Evolutionary conservation across 1,140 invertebrate species (phyloP).

Genomic region (Caenorhabditis tropicalis): DNA sequence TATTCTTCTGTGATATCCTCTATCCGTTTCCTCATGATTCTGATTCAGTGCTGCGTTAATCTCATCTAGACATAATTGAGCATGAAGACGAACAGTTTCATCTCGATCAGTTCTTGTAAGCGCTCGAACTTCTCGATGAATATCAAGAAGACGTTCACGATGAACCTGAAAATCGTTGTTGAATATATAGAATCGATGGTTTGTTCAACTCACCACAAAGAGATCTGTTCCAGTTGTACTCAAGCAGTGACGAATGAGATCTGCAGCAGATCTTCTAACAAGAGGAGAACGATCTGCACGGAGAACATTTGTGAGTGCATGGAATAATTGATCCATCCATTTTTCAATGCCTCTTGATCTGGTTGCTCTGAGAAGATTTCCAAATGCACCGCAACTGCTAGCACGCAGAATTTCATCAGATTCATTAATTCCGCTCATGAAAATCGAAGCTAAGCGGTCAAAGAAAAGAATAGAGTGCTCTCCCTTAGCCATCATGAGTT

Average conservation of each 20-base stretch:
- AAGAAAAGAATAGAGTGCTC: background rate
- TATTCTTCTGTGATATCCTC: constrained; percentile 24
- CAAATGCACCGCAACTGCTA: constrained; percentile 11
- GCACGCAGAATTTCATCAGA: background rate
- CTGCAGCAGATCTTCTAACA: background rate
- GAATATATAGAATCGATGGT: background rate
- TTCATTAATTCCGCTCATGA: constrained; percentile 5
- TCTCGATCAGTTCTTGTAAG: constrained; percentile 57
- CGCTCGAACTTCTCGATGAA: constrained; percentile 48
- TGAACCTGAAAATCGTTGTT: constrained; percentile 38
- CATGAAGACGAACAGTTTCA: constrained; percentile 62
- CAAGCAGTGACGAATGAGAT: constrained; percentile 12
- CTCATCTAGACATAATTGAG: constrained; percentile 62
- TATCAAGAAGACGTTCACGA: constrained; percentile 55
- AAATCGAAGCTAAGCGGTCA: background rate
- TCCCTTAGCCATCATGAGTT: background rate
- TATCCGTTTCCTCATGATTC: background rate
- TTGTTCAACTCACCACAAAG: background rate
- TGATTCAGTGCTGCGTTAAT: constrained; percentile 52
- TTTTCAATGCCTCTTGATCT: background rate
- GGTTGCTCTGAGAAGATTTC: constrained; percentile 4
- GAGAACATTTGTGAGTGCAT: background rate
- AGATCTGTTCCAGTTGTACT: background rate
- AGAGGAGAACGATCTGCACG: background rate
- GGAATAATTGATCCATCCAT: background rate